Evolutionary conservation across 2,888 invertebrate genomes (phyloP).

Genomic region (Drosophila antonietae): DNA sequence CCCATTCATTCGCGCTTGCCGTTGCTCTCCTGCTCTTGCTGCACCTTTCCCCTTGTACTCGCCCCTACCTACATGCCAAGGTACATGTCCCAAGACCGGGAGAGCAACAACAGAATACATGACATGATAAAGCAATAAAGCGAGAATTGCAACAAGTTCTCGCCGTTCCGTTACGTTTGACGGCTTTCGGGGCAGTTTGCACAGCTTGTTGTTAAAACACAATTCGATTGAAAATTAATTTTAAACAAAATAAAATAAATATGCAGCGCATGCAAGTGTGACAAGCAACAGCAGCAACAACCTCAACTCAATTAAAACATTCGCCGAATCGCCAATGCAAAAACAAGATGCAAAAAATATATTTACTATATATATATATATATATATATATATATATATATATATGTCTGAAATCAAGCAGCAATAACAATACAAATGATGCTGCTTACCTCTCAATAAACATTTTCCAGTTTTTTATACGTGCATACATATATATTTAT

Average conservation of each 20-base stretch:
- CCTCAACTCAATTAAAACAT: constrained; percentile 72
- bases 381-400: neutral
- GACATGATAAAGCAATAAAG: constrained; percentile 75
- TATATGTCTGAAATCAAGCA: constrained; percentile 15
- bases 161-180: constrained; percentile 30
- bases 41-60: neutral
- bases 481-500: neutral
- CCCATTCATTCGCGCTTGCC: neutral
- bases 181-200: constrained; percentile 14
- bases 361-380: neutral
- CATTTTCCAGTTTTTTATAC: constrained; percentile 31
- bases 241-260: constrained; percentile 61
- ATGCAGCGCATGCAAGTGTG: constrained; percentile 26
- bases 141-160: constrained; percentile 73
- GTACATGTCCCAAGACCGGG: constrained; percentile 40
- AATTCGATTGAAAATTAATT: constrained; percentile 71
- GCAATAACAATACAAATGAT: constrained; percentile 28
- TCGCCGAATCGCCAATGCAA: constrained; percentile 42
- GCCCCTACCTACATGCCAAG: constrained; percentile 21
- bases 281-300: constrained; percentile 36
- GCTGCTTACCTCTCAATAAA: constrained; percentile 53
- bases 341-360: constrained; percentile 33
- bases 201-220: constrained; percentile 51
- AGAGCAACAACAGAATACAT: constrained; percentile 33
- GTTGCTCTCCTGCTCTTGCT: neutral